These are phyloP conservation scores for Thamnophis sirtalis DNA, from an alignment of 2,113 vertebrate genomes.

Conservation along the genomic window DNA sequence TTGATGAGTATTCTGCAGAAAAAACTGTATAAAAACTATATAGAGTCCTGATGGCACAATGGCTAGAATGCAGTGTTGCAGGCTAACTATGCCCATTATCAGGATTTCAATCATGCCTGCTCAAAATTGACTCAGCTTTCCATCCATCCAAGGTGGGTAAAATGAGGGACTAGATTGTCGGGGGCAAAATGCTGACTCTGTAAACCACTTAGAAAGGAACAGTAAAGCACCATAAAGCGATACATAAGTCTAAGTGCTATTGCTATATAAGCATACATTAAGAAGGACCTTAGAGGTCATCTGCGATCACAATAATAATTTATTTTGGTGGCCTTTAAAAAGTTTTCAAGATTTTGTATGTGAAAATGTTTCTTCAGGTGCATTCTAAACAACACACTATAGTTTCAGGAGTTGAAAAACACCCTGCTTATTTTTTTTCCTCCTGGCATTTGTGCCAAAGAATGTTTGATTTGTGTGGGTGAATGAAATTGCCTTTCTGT, in stretches of 20 bases:
- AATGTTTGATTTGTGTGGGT: neutral
- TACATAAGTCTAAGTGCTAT: neutral
- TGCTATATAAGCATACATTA: neutral
- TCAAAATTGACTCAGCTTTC: neutral
- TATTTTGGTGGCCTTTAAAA: neutral
- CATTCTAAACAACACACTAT: neutral
- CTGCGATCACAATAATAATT: neutral
- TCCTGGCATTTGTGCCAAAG: rapidly evolving
- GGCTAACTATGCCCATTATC: neutral
- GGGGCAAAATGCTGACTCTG: neutral
- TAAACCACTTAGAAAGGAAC: neutral
- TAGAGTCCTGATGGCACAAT: neutral
- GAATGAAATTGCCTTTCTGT: neutral
- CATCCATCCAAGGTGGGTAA: neutral
- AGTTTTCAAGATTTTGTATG: neutral
- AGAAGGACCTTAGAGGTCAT: neutral
- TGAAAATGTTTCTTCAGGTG: neutral
- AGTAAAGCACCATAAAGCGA: neutral
- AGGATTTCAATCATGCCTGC: neutral
- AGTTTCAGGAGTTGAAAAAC: neutral
- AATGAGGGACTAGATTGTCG: neutral
- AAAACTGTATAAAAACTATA: neutral
- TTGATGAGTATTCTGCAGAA: neutral
- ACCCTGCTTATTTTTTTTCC: neutral
- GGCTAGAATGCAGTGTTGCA: neutral